Conservation (phyloP, 2,888 invertebrate species). For the Lochmaea capreae region DNA sequence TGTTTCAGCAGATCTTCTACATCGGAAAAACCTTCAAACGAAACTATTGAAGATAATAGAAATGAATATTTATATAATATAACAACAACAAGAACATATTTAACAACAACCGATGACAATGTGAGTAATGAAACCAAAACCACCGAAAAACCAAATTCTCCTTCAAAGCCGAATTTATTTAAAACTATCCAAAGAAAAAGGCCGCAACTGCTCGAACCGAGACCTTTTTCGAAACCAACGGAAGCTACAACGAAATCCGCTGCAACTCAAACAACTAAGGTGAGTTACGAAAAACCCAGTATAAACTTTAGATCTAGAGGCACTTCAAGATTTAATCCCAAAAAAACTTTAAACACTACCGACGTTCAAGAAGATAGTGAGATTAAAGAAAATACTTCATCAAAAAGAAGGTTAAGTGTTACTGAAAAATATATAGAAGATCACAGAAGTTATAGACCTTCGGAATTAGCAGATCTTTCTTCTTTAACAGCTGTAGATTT, state of each 20-base stretch:
- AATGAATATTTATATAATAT: slow-evolving; percentile 29
- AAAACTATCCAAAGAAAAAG: slow-evolving; percentile 46
- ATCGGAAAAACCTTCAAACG: not conserved
- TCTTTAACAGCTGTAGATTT: slow-evolving; percentile 70
- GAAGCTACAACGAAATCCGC: slow-evolving; percentile 55
- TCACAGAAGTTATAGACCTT: slow-evolving; percentile 60
- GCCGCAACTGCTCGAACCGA: slow-evolving; percentile 58
- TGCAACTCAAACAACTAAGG: slow-evolving; percentile 63
- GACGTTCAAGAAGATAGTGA: slow-evolving; percentile 12
- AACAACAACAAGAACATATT: slow-evolving; percentile 31
- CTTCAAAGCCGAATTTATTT: slow-evolving; percentile 36
- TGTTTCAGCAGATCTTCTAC: slow-evolving; percentile 22
- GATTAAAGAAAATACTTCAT: slow-evolving; percentile 6
- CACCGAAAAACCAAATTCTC: slow-evolving; percentile 26
- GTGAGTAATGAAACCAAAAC: slow-evolving; percentile 29
- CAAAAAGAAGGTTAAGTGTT: slow-evolving; percentile 32
- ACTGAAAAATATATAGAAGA: slow-evolving; percentile 54
- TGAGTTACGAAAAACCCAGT: slow-evolving; percentile 62
- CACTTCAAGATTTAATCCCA: slow-evolving; percentile 51
- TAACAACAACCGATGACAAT: slow-evolving; percentile 32
- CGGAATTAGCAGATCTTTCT: slow-evolving; percentile 67
- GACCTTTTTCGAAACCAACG: slow-evolving; percentile 58
- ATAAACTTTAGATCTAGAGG: slow-evolving; percentile 49
- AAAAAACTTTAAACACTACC: slow-evolving; percentile 14
- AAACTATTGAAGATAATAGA: slow-evolving; percentile 23